Evolutionary conservation across 2,888 invertebrate genomes (phyloP), one percentile per base, ranked within the genome.

Genomic region (Xestia sexstrigata): DNA sequence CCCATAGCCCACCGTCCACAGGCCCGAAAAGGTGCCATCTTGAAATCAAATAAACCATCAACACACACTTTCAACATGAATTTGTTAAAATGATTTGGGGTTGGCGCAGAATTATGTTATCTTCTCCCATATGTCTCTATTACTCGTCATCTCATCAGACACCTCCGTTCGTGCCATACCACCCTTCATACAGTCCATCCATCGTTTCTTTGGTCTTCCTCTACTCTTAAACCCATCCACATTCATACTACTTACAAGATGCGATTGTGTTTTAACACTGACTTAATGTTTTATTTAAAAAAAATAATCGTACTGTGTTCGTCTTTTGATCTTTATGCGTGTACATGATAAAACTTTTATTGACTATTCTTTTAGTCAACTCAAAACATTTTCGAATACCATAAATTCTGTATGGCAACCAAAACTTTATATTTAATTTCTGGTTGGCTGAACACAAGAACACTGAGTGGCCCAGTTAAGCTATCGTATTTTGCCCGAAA

Each of bases 401-500:
- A 47, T 49, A 30, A 62, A 73, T 52, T 26, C 42, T 42, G 60
- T 30, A 26, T 9, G 17, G 26, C 55, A 52, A 78, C 35, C 35
- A 66, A 65, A 65, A 47, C 60, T 55, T n/a, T 52, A 75, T 55
- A 58, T 70, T 79, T 70, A 23, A 17, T 35, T 70, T 68, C 30
- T 62, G 73, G 78, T 73, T 42, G 60, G 63, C 39, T 81, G 71
- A 82, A 76, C 70, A 26, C 26, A 42, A 62, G 42, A 73, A 72
- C 75, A 66, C 55, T 76, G 83, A 82, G 83, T 82, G 75, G 60
- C 70, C 42, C 47, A 79, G 79, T 79, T 63, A 83, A 82, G 81
- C 79, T 76, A 87, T 87, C 87, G 87, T 88, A 88, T 90, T 89
- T 86, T 89, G 80, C 82, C 86, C 58, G 82, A 88, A 89, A 90